phyloP scores from a whole-genome alignment of 2,888 invertebrate genomes.

The Blastobasis adustella region DNA sequence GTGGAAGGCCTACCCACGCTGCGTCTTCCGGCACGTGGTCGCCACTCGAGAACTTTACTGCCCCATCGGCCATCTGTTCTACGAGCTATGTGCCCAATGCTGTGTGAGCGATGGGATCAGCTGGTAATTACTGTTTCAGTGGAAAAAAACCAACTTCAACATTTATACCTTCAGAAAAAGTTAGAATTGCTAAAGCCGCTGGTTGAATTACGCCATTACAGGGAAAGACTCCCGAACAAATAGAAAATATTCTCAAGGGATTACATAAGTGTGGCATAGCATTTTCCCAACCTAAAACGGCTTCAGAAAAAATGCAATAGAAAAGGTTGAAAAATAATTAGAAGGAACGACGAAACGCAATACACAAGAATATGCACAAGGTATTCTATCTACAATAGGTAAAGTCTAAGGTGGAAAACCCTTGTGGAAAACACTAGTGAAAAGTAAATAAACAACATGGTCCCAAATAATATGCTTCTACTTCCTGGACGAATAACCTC shows the following conservation, averaged over 20 bases:
- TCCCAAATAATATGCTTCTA: not conserved
- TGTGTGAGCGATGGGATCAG: not conserved
- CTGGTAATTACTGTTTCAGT: not conserved
- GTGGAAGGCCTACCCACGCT: no score
- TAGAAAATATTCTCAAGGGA: conserved; percentile 13
- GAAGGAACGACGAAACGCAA: conserved; percentile 23
- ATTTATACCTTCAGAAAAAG: conserved; percentile 7
- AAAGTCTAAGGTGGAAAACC: conserved; percentile 13
- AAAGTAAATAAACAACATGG: not conserved
- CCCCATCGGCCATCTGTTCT: no score
- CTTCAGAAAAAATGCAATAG: conserved; percentile 24
- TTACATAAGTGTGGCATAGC: conserved; percentile 11
- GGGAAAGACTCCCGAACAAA: conserved; percentile 19
- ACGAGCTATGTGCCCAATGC: no score
- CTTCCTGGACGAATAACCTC: not conserved
- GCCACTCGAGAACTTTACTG: no score
- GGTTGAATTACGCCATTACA: conserved; percentile 22
- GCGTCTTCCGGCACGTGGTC: no score
- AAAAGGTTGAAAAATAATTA: conserved; percentile 16
- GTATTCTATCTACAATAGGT: conserved; percentile 17
- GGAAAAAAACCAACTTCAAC: no score
- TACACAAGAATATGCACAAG: conserved; percentile 18
- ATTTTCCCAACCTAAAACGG: conserved; percentile 10
- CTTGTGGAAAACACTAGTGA: conserved; percentile 24
- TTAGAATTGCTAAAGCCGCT: conserved; percentile 17